A percentile compares a stretch with the other conserved stretches of the same genome.
Conservation (phyloP, 2,113 vertebrate genomes). For the Sylvietta virens region DNA sequence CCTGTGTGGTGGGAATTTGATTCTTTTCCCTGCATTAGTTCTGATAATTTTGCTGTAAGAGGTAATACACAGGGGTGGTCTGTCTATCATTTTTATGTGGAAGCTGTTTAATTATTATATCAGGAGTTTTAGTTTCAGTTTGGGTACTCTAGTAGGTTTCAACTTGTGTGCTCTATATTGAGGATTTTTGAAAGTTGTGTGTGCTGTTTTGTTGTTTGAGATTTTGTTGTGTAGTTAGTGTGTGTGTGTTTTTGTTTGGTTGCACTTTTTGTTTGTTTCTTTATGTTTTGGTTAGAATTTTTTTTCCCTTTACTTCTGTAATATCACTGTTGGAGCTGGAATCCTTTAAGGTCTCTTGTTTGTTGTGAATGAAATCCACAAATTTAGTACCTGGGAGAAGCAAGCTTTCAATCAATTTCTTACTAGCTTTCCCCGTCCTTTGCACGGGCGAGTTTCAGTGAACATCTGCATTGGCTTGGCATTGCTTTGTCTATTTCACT, state of each 20-base stretch:
- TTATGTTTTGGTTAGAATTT: not conserved
- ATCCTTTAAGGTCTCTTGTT: not conserved
- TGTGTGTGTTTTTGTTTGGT: not conserved
- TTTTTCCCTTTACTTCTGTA: not conserved
- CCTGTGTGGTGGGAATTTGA: not conserved
- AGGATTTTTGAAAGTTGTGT: not conserved
- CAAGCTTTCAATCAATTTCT: not conserved
- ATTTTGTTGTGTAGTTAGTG: not conserved
- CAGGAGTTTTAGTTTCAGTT: not conserved
- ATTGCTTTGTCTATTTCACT: not conserved
- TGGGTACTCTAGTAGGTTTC: not conserved
- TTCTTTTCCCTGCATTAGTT: not conserved
- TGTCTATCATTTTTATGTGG: not conserved
- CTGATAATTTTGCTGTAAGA: not conserved
- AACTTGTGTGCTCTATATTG: not conserved
- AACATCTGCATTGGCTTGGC: not conserved
- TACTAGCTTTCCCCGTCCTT: not conserved
- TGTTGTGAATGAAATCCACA: not conserved
- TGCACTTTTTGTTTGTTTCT: not conserved
- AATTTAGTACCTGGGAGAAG: not conserved
- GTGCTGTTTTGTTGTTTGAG: not conserved
- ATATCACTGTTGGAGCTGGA: not conserved
- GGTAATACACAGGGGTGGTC: not conserved
- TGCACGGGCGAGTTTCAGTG: not conserved
- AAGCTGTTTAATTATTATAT: not conserved